A percentile compares a stretch with the other conserved stretches of the same genome.
phyloP scores from a whole-genome alignment of 2,888 invertebrate species.

The Hipparchia sbordonii region DNA sequence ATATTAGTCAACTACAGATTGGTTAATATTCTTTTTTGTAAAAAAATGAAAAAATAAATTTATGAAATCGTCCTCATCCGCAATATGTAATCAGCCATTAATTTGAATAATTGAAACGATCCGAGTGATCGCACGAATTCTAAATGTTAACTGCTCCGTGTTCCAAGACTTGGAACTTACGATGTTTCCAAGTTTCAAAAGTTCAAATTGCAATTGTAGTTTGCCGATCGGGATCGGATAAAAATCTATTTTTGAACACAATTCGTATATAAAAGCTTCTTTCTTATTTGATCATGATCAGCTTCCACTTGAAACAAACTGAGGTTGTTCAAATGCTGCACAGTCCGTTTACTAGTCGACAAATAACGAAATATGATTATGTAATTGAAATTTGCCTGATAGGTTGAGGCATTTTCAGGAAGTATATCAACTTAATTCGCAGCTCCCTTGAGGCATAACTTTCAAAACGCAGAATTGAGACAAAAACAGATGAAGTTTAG shows the following conservation, averaged over 20 bases:
- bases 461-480: too few relatives aligned
- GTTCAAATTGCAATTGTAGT: conserved; percentile 18
- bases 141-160: conserved; percentile 39
- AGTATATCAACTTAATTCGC: neutral
- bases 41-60: neutral
- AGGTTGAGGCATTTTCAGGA: too few relatives aligned
- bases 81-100: conserved; percentile 34
- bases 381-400: too few relatives aligned
- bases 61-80: conserved; percentile 19
- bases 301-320: too few relatives aligned
- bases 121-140: conserved; percentile 38
- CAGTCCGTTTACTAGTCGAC: too few relatives aligned
- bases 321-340: too few relatives aligned
- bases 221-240: neutral
- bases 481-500: too few relatives aligned
- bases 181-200: conserved; percentile 30
- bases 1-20: too few relatives aligned
- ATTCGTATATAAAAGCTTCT: too few relatives aligned
- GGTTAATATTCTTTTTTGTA: too few relatives aligned
- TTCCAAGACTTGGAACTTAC: conserved; percentile 32
- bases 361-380: too few relatives aligned
- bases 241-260: neutral
- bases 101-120: conserved; percentile 44
- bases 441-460: neutral
- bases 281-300: too few relatives aligned